Conservation (phyloP, 2,888 invertebrate species). For the Morpho achilles region DNA sequence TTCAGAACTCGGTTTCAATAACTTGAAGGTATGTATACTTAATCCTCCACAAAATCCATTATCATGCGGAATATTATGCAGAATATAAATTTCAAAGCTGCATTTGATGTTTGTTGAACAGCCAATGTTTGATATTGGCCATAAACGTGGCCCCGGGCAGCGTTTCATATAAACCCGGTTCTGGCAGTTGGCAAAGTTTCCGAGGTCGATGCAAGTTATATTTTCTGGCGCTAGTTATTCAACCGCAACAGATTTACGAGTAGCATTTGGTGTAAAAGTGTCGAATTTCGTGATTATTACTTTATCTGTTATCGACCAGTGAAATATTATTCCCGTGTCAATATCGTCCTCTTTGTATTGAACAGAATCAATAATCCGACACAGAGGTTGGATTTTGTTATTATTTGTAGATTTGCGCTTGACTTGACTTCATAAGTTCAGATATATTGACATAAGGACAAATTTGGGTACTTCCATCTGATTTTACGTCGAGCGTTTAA, state of each 20-base stretch:
- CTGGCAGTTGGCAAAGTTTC: slow-evolving; percentile 25
- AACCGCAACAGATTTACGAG: slow-evolving; percentile 1
- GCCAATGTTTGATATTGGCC: slow-evolving; percentile 27
- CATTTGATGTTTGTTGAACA: slow-evolving; percentile 16
- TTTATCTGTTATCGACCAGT: no score
- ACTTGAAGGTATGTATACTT: neutral
- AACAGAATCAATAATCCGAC: no score
- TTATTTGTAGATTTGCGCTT: no score
- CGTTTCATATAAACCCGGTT: slow-evolving; percentile 25
- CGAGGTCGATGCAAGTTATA: slow-evolving; percentile 11
- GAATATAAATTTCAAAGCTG: slow-evolving; percentile 23
- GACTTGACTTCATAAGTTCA: no score
- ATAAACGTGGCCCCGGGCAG: slow-evolving; percentile 22
- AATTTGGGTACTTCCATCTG: no score
- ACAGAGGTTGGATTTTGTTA: no score
- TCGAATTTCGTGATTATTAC: no score
- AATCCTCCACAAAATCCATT: slow-evolving; percentile 23
- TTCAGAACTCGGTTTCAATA: no score
- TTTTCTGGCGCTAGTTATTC: slow-evolving; percentile 2
- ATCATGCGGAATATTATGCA: slow-evolving; percentile 22
- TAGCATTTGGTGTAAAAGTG: neutral
- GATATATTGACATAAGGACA: no score
- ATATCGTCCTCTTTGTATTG: no score
- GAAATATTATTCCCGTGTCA: no score
- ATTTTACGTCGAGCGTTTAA: no score